These are phyloP conservation scores for Chironomus tentans DNA, from an alignment of 2,888 invertebrate species.

Conservation along the genomic window DNA sequence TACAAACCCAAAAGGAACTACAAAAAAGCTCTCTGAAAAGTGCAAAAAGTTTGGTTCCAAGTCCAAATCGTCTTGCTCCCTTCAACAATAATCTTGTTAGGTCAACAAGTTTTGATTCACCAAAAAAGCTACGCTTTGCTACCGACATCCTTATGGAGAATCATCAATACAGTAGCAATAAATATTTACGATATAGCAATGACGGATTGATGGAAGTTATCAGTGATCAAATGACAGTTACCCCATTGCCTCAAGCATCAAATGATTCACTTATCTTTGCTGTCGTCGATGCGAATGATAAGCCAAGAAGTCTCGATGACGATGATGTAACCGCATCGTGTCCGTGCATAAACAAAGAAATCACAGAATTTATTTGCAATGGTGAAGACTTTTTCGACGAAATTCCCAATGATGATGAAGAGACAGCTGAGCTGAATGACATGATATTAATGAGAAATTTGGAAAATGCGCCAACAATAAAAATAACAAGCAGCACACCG, in stretches of 20 bases:
- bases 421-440: neutral
- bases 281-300: slow-evolving; percentile 19
- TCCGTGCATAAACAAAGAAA: slow-evolving; percentile 33
- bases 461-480: slow-evolving; percentile 12
- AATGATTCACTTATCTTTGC: slow-evolving; percentile 19
- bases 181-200: slow-evolving; percentile 34
- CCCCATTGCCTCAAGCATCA: slow-evolving; percentile 25
- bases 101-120: slow-evolving; percentile 74
- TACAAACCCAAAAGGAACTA: slow-evolving; percentile 26
- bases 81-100: slow-evolving; percentile 48
- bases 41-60: slow-evolving; percentile 29
- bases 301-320: slow-evolving; percentile 27
- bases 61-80: slow-evolving; percentile 41
- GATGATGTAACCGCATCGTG: slow-evolving; percentile 39
- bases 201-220: slow-evolving; percentile 41
- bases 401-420: neutral
- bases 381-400: slow-evolving; percentile 21
- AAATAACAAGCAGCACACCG: slow-evolving; percentile 24
- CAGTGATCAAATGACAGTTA: slow-evolving; percentile 39
- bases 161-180: slow-evolving; percentile 7
- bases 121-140: slow-evolving; percentile 71
- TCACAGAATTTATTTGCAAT: slow-evolving; percentile 20
- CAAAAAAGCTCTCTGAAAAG: slow-evolving; percentile 33
- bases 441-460: neutral
- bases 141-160: slow-evolving; percentile 39